Evolutionary conservation across 2,113 vertebrate species (phyloP), one percentile per base, ranked within the genome.

Genomic region (Engraulis encrasicolus): DNA sequence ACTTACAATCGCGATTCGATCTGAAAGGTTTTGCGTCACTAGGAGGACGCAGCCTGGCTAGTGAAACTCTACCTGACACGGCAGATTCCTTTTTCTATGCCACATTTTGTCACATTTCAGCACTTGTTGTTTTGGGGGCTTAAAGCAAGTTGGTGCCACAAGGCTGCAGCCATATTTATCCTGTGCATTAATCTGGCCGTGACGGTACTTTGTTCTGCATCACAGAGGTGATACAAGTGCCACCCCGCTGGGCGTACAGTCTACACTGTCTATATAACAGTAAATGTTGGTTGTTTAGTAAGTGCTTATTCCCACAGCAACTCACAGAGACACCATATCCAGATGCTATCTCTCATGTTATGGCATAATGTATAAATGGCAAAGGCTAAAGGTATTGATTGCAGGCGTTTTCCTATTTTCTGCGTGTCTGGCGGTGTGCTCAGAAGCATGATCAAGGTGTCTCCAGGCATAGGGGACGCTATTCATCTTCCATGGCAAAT

Each of bases 401-500:
- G 23, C 12, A 66, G 58, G 58, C 58, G 31, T 27, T 66, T 66
- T 66, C 31, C 23, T 66, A 31, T 31, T 66, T n/a, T 66, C n/a
- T 1, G n/a, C 23, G n/a, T 27, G 23, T 66, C 23, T 66, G 23
- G 31, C 12, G 58, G n/a, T 66, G 11, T 31, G 23, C 58, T 66
- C 11, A 54, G 71, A 81, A 54, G 80, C 79, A 27, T 40, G 78
- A 85, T 78, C 77, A 58, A 34, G 81, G 78, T 81, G 79, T 17
- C 88, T 82, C 85, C 88, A 89, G 84, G 66, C 82, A 83, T 87
- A 82, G 84, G 88, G 86, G 90, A 83, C 87, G 93, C 90, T 93
- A 95, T 96, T 94, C 91, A 93, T 93, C 94, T 96, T 95, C 92
- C 81, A 92, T 95, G 89, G 92, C 95, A 93, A 95, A 87, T 90